phyloP scores from a whole-genome alignment of 2,888 invertebrate species.

The Rotaria magnacalcarata region DNA sequence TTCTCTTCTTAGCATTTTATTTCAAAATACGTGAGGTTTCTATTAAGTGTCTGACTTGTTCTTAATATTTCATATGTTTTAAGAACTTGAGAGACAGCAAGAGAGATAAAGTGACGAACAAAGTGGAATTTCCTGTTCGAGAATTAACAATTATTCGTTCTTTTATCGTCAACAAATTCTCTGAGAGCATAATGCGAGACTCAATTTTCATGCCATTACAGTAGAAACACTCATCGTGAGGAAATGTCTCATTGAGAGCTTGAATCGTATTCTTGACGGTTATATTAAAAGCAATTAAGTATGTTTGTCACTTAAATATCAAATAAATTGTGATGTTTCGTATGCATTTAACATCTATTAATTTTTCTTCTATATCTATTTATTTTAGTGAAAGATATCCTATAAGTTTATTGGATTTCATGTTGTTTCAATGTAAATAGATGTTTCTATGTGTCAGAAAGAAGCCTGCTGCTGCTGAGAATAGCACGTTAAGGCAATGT shows the following conservation, averaged over 20 bases:
- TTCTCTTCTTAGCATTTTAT: background rate
- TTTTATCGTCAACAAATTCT: background rate
- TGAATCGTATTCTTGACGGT: background rate
- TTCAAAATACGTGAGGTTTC: background rate
- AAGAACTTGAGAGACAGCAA: background rate
- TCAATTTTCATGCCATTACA: background rate
- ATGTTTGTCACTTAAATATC: background rate
- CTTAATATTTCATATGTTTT: background rate
- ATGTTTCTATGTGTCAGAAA: background rate
- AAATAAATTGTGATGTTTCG: background rate
- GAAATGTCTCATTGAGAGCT: background rate
- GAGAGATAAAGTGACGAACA: background rate
- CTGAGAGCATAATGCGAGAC: background rate
- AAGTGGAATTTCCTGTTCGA: conserved; percentile 3
- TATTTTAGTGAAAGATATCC: background rate
- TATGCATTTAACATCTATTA: background rate
- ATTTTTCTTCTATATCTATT: background rate
- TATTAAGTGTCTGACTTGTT: background rate
- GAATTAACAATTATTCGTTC: background rate
- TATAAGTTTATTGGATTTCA: background rate
- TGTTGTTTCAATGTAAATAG: background rate
- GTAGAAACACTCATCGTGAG: background rate
- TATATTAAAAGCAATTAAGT: background rate
- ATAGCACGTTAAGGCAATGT: background rate
- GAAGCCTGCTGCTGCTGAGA: background rate